These are phyloP conservation scores for Steatocranus sp. DNA, from an alignment of 2,797 vertebrate species.

Conservation along the genomic window DNA sequence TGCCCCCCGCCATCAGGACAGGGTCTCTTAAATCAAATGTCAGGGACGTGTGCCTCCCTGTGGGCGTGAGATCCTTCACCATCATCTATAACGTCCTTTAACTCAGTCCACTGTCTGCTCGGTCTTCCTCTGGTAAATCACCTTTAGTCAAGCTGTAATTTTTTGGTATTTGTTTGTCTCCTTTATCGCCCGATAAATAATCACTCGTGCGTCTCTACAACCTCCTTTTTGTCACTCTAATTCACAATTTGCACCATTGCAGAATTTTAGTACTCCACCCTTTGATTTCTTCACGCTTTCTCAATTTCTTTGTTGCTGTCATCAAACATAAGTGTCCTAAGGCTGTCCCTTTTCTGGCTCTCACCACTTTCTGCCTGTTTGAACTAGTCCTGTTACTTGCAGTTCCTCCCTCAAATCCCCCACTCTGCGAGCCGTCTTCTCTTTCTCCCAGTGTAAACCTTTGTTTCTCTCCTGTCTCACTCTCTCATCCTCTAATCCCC, in stretches of 20 bases:
- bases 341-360: neutral
- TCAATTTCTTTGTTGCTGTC: neutral
- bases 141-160: neutral
- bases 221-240: neutral
- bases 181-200: neutral
- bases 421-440: neutral
- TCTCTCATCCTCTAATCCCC: conserved; percentile 39
- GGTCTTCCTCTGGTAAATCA: neutral
- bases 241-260: conserved; percentile 17
- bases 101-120: neutral
- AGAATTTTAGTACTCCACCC: conserved; percentile 18
- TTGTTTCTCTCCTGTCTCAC: conserved; percentile 23
- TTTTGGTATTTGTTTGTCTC: neutral
- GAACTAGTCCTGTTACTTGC: neutral
- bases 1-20: conserved; percentile 7
- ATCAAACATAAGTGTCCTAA: neutral
- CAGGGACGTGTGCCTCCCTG: neutral
- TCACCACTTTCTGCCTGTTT: neutral
- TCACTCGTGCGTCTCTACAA: neutral
- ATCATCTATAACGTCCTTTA: neutral
- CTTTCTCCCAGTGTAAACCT: neutral
- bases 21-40: neutral
- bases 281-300: conserved; percentile 10
- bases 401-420: neutral
- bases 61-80: neutral